A percentile compares a stretch with the other conserved stretches of the same genome.
phyloP scores from a whole-genome alignment of 2,888 invertebrate genomes.

The Drosophila mettleri region DNA sequence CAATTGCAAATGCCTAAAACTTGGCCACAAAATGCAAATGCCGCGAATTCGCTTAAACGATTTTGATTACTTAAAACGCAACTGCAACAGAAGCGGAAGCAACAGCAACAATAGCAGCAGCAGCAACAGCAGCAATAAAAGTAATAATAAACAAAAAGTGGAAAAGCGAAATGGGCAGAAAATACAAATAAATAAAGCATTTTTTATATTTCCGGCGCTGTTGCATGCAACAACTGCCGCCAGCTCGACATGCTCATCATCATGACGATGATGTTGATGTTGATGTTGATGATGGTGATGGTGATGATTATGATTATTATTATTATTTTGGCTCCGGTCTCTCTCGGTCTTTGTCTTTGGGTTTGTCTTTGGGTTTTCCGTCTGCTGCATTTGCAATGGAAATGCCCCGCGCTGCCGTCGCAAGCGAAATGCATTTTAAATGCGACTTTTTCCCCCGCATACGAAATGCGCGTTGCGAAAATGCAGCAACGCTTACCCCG shows the following conservation, averaged over 20 bases:
- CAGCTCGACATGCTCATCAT: constrained; percentile 8
- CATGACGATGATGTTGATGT: constrained; percentile 11
- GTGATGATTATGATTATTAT: constrained; percentile 40
- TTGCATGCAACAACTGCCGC: constrained; percentile 37
- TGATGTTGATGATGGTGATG: constrained; percentile 23
- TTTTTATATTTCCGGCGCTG: constrained; percentile 50
- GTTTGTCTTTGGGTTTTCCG: constrained; percentile 33
- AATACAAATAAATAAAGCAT: constrained; percentile 55
- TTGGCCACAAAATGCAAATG: constrained; percentile 70
- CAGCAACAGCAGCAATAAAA: constrained; percentile 38
- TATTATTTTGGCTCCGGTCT: constrained; percentile 48
- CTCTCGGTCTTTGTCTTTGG: constrained; percentile 38
- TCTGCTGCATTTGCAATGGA: constrained; percentile 64
- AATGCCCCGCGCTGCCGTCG: constrained; percentile 55
- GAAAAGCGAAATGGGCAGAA: constrained; percentile 13
- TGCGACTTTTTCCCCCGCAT: constrained; percentile 55
- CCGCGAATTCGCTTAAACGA: constrained; percentile 70
- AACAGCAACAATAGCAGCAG: constrained; percentile 31
- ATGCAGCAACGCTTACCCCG: constrained; percentile 35
- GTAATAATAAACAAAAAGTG: constrained; percentile 47
- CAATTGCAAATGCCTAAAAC: constrained; percentile 45
- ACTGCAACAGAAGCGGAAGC: constrained; percentile 18
- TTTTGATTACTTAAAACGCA: constrained; percentile 73
- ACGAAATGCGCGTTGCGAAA: constrained; percentile 41
- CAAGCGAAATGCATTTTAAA: constrained; percentile 77